A percentile compares a stretch with the other conserved stretches of the same genome.
Evolutionary conservation across 2,797 vertebrate species (phyloP).

Genomic region (Microhierax caerulescens): DNA sequence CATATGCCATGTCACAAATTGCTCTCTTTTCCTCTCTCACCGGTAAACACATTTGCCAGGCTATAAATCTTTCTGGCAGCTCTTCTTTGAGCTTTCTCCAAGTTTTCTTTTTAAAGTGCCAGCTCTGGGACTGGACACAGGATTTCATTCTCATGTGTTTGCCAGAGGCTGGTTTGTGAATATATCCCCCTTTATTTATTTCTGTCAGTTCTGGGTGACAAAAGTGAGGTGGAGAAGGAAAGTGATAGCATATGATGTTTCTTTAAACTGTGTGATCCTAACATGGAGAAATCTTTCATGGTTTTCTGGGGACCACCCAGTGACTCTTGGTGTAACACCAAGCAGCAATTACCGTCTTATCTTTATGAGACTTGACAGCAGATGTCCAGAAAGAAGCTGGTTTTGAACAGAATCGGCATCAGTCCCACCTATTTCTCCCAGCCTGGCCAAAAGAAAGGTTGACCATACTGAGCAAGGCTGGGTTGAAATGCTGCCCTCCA

Average conservation of each 20-base stretch:
- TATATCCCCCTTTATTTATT: slow-evolving; percentile 7
- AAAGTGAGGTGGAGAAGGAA: slow-evolving; percentile 8
- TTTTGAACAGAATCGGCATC: background rate
- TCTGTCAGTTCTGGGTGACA: background rate
- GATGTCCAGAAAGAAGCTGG: background rate
- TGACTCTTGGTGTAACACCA: background rate
- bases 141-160: background rate
- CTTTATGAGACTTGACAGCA: background rate
- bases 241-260: background rate
- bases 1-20: background rate
- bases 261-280: background rate
- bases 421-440: background rate
- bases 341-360: background rate
- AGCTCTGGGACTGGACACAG: background rate
- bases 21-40: background rate
- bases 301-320: background rate
- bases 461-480: background rate
- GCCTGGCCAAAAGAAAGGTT: background rate
- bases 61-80: slow-evolving; percentile 22
- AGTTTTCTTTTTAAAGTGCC: slow-evolving; percentile 2
- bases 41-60: background rate
- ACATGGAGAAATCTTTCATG: background rate
- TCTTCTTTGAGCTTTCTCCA: slow-evolving; percentile 42
- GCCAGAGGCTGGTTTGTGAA: background rate
- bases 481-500: background rate